These are phyloP conservation scores for Ammodytes marinus DNA, from an alignment of 2,113 vertebrate genomes.

Conservation along the genomic window DNA sequence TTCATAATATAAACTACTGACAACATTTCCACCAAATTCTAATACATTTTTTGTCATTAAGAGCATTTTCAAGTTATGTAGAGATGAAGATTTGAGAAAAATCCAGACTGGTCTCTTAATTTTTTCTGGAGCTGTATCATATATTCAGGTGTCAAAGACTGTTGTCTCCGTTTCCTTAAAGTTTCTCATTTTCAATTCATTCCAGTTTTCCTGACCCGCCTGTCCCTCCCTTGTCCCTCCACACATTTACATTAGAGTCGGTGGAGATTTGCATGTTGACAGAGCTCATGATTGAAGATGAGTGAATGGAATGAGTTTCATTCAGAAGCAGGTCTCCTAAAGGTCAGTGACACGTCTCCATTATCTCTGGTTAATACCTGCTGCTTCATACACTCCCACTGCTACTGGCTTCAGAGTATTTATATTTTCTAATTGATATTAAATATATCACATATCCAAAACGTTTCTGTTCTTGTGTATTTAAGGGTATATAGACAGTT, in stretches of 20 bases:
- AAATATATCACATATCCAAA: no score
- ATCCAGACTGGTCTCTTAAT: no score
- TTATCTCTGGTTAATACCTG: not conserved
- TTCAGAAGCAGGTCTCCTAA: not conserved
- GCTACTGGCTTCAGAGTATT: not conserved
- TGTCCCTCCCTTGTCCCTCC: not conserved
- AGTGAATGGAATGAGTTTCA: constrained; percentile 19
- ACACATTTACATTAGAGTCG: constrained; percentile 16
- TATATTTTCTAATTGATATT: no score
- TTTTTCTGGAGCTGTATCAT: no score
- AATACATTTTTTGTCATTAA: no score
- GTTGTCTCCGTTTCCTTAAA: not conserved
- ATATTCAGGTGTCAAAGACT: no score
- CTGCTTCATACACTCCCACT: not conserved
- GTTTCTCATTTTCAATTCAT: not conserved
- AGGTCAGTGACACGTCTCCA: constrained; percentile 11
- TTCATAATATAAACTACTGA: no score
- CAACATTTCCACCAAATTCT: no score
- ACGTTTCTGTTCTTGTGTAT: not conserved
- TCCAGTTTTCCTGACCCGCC: no score
- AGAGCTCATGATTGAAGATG: constrained; percentile 14
- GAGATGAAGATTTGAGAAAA: no score
- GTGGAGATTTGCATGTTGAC: constrained; percentile 25
- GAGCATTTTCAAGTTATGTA: no score
- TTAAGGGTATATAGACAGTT: no score